A percentile compares a stretch with the other conserved stretches of the same genome.
Evolutionary conservation across 64 coral and sea anemone species (phyloP).

Genomic region (Actinia equina): DNA sequence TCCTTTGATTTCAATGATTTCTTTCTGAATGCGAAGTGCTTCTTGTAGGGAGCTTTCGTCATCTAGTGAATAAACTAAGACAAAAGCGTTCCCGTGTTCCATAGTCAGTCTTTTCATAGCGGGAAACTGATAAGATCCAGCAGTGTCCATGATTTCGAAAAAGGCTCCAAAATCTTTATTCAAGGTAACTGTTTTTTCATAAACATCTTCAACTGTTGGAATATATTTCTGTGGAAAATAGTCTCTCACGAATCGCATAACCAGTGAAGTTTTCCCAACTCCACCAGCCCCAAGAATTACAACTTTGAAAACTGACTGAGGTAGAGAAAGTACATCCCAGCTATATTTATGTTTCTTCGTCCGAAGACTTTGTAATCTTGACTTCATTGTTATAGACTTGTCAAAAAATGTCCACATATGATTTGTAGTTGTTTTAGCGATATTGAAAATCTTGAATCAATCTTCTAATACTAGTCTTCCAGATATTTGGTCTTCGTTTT

Average conservation of each 20-base stretch:
- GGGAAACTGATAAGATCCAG: conserved; percentile 88
- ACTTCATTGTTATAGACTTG: neutral
- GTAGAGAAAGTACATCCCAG: conserved; percentile 64
- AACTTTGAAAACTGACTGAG: conserved; percentile 70
- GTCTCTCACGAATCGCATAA: conserved; percentile 56
- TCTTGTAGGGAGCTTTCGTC: conserved; percentile 72
- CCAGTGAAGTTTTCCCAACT: conserved; percentile 85
- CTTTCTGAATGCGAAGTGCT: conserved; percentile 56
- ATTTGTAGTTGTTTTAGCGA: neutral
- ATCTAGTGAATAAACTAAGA: conserved; percentile 66
- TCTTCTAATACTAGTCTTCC: neutral
- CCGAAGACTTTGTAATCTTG: neutral
- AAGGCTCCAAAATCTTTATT: conserved; percentile 70
- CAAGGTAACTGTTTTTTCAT: conserved; percentile 71
- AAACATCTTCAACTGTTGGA: conserved; percentile 88
- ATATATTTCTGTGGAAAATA: conserved; percentile 56
- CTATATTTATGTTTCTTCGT: neutral
- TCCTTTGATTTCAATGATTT: conserved; percentile 79
- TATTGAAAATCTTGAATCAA: neutral
- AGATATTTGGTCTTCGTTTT: no score
- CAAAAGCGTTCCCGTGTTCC: conserved; percentile 73
- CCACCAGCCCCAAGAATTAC: conserved; percentile 90
- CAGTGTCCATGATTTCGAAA: conserved; percentile 86
- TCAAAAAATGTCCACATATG: neutral
- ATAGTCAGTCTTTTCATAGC: conserved; percentile 95